Conservation (phyloP, 2,113 vertebrate species). For the Antennarius striatus region DNA sequence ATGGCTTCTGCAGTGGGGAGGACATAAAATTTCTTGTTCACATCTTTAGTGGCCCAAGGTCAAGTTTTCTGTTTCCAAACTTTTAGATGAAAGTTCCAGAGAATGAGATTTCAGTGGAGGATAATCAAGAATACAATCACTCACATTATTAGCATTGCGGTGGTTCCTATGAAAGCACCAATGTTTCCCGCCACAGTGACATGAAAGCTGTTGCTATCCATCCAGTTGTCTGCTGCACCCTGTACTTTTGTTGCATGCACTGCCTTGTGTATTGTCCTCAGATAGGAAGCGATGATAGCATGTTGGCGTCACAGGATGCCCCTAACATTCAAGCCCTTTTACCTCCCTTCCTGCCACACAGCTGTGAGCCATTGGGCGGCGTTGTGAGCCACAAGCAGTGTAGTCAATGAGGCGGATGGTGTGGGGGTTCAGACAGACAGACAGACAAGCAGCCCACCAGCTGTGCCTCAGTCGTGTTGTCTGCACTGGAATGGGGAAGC, state of each 20-base stretch:
- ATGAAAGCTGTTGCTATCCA: slow-evolving; percentile 19
- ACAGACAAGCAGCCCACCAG: slow-evolving; percentile 48
- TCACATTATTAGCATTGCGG: slow-evolving; percentile 15
- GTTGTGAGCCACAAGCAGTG: slow-evolving; percentile 30
- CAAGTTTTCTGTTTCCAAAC: slow-evolving; percentile 44
- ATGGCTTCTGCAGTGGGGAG: slow-evolving; percentile 6
- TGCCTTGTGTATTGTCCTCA: slow-evolving; percentile 31
- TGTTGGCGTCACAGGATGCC: slow-evolving; percentile 59
- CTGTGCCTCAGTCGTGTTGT: slow-evolving; percentile 59
- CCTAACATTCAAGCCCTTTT: slow-evolving; percentile 34
- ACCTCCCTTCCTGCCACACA: slow-evolving; percentile 64
- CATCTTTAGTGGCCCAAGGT: slow-evolving; percentile 20
- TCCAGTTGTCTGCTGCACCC: slow-evolving; percentile 35
- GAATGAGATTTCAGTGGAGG: slow-evolving; percentile 9
- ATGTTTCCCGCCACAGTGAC: slow-evolving; percentile 1
- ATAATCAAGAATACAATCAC: slow-evolving; percentile 24
- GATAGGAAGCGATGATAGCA: slow-evolving; percentile 44
- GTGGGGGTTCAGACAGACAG: not conserved
- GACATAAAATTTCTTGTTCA: not conserved
- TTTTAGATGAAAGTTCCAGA: slow-evolving; percentile 27
- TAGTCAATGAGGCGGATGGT: slow-evolving; percentile 3
- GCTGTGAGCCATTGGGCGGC: slow-evolving; percentile 12
- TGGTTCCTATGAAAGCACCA: slow-evolving; percentile 9
- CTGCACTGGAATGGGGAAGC: slow-evolving; percentile 49
- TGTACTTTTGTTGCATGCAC: slow-evolving; percentile 20